These are phyloP conservation scores for Dinomys branickii DNA, from an alignment of 2,113 vertebrate genomes.

Conservation along the genomic window DNA sequence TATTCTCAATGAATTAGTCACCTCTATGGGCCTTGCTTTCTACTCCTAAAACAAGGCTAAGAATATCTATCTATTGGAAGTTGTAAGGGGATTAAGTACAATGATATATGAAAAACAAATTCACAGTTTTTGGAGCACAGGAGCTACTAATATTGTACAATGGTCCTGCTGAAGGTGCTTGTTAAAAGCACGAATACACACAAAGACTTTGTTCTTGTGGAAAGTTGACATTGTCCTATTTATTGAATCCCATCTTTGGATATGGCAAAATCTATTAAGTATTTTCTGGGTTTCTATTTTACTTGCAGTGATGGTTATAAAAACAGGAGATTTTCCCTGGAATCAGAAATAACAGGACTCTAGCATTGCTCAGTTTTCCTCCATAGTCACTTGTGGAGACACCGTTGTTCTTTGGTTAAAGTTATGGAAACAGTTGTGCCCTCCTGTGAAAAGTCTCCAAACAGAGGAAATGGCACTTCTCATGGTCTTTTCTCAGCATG, in stretches of 20 bases:
- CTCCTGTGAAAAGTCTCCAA: conserved; percentile 21
- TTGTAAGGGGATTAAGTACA: background rate
- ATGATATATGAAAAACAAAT: conserved; percentile 13
- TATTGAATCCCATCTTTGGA: conserved; percentile 16
- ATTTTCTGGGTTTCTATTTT: conserved; percentile 3
- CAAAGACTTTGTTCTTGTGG: background rate
- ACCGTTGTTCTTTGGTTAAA: background rate
- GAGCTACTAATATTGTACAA: background rate
- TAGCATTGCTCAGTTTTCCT: background rate
- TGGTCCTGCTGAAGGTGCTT: background rate
- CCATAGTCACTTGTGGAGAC: conserved; percentile 1
- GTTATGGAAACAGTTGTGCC: conserved; percentile 2
- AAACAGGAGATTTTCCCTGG: background rate
- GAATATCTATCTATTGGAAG: background rate
- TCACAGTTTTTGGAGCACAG: background rate
- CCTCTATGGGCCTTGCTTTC: background rate
- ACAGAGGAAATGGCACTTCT: conserved; percentile 18
- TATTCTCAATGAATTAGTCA: background rate
- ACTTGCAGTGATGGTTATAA: background rate
- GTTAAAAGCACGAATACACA: background rate
- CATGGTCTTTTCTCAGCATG: background rate
- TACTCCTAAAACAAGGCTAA: conserved; percentile 6
- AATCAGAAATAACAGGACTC: background rate
- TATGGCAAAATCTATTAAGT: background rate
- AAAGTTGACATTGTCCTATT: background rate